phyloP scores from a whole-genome alignment of 2,113 vertebrate genomes.

The Holacanthus passer region DNA sequence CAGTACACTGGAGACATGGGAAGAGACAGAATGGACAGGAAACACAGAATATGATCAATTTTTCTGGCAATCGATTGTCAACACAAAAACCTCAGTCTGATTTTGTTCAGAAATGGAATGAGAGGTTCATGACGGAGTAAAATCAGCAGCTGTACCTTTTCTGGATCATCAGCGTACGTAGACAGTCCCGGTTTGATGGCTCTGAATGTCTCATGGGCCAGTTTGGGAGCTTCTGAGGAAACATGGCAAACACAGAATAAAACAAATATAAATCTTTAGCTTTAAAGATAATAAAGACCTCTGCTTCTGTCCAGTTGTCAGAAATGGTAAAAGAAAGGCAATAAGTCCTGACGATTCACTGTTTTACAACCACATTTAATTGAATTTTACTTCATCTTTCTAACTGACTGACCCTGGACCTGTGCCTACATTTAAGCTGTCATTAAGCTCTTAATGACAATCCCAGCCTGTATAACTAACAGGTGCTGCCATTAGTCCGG shows the following conservation, averaged over 20 bases:
- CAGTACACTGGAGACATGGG: conserved; percentile 82
- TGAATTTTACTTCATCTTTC: background rate
- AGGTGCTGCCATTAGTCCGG: conserved; percentile 70
- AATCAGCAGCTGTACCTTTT: conserved; percentile 84
- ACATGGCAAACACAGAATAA: background rate
- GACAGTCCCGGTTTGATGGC: conserved; percentile 95
- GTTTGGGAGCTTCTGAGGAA: conserved; percentile 85
- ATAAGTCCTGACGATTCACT: background rate
- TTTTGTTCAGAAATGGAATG: too few relatives aligned
- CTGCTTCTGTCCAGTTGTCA: background rate
- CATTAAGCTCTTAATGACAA: conserved; percentile 62
- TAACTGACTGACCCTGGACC: conserved; percentile 39
- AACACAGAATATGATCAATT: background rate
- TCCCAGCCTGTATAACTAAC: conserved; percentile 66
- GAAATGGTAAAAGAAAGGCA: background rate
- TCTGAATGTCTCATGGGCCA: conserved; percentile 91
- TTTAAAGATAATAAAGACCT: background rate
- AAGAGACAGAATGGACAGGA: background rate
- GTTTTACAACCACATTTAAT: background rate
- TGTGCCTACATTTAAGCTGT: conserved; percentile 43
- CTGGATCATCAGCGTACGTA: conserved; percentile 91
- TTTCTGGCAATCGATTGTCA: too few relatives aligned
- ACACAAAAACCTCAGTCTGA: too few relatives aligned
- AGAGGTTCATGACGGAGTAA: rapidly evolving
- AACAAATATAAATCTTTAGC: too few relatives aligned